Evolutionary conservation across 2,888 invertebrate species (phyloP), one percentile per base, ranked within the genome.

Genomic region (Eumerus sabulonum): DNA sequence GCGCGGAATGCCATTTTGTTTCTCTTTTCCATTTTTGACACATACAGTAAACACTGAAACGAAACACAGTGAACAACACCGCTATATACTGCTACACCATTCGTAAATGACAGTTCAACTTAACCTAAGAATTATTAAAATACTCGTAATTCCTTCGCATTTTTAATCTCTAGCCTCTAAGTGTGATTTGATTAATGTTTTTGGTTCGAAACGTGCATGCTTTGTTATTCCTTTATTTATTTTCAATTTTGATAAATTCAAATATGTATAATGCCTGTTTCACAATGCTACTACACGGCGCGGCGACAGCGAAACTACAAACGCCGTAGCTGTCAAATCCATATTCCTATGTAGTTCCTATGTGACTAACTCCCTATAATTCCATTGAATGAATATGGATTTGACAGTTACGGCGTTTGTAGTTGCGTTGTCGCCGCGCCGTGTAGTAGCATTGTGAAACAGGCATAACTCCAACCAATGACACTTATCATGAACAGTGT

Each of bases 1-100:
- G 48, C 53, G 73, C 68, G 68, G 77, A 79, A 79, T 79, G 77
- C 27, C 27, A 7, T 27, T 56, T 57, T 60, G 40, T 48, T 50
- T 67, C 40, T 51, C n/a, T n/a, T n/a, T 27, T 27, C 27, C 9
- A 13, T 17, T 42, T 42, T n/a, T 51, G 7, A 42, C 9, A 53
- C 51, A 14, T 35, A 42, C 56, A 56, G 18, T 9, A 40, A 53
- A 14, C 35, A 35, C n/a, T 27, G 18, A 14, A 27, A 53, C 53
- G 18, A 14, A 27, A 53, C 53, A 42, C 42, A 35, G 36, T 38
- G 14, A 14, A 53, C 36, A 42, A 13, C 12, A 42, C 42, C 7
- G 17, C 53, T 4, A 17, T 27, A 27, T 7, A 27, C 27, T 40
- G 40, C 40, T n/a, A 40, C 40, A 40, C 40, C 3, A 40, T 40